Conservation (phyloP, 2,113 vertebrate species). For the Ploceus nigricollis region DNA sequence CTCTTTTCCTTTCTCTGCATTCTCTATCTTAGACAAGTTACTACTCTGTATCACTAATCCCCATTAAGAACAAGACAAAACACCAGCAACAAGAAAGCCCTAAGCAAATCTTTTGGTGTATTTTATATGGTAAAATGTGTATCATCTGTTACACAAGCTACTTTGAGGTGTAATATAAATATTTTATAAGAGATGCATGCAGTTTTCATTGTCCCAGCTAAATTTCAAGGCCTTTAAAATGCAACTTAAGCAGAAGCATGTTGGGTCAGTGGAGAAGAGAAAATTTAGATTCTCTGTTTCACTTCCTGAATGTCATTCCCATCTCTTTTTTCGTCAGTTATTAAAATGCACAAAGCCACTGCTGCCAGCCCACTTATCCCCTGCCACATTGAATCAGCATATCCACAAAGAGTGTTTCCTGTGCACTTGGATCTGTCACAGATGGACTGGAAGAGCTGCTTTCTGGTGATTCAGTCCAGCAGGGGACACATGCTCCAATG, state of each 20-base stretch:
- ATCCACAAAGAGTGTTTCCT: not conserved
- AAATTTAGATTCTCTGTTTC: not conserved
- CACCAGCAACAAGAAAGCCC: not conserved
- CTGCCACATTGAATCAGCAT: not conserved
- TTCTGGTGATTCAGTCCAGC: not conserved
- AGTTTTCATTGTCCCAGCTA: not conserved
- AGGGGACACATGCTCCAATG: not conserved
- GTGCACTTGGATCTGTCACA: constrained; percentile 10
- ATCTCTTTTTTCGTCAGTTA: not conserved
- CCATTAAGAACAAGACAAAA: not conserved
- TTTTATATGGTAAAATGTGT: not conserved
- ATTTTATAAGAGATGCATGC: not conserved
- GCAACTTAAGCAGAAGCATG: not conserved
- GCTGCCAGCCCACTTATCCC: constrained; percentile 32
- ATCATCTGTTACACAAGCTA: not conserved
- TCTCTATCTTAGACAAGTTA: not conserved
- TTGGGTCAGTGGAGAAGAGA: not conserved
- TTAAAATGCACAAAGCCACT: not conserved
- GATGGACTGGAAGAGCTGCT: not conserved
- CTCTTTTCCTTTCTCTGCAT: not conserved
- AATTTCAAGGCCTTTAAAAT: not conserved
- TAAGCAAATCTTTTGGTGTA: not conserved
- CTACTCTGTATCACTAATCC: not conserved
- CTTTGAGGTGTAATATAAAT: not conserved
- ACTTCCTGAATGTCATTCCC: not conserved